Evolutionary conservation across 2,888 invertebrate genomes (phyloP).

Genomic region (Merodon equestris): DNA sequence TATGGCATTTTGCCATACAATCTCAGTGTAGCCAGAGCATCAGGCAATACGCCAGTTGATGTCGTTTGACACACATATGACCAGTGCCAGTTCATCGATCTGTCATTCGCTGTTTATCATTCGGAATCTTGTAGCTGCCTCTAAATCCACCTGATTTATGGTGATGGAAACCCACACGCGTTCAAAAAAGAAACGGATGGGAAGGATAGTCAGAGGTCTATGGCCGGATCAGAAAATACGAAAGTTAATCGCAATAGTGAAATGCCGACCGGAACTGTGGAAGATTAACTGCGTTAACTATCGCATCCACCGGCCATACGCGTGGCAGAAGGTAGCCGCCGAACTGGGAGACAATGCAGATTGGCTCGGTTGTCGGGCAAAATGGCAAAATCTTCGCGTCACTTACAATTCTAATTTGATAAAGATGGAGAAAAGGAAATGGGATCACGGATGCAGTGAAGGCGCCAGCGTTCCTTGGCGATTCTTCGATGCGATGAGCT

Average conservation of each 20-base stretch:
- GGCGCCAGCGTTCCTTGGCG: background rate
- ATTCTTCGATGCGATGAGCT: conserved; percentile 26
- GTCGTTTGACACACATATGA: too few species aligned
- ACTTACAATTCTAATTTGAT: conserved; percentile 10
- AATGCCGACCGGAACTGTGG: background rate
- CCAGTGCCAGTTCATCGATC: too few species aligned
- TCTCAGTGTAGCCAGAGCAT: too few species aligned
- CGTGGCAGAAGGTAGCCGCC: background rate
- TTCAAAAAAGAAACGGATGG: background rate
- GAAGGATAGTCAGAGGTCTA: background rate
- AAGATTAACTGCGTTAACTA: background rate
- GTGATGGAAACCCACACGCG: too few species aligned
- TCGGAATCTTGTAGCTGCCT: too few species aligned
- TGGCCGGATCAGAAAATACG: background rate
- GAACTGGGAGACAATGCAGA: background rate
- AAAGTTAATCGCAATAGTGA: background rate
- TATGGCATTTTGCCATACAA: too few species aligned
- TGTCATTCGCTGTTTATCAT: too few species aligned
- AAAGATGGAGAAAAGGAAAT: conserved; percentile 19
- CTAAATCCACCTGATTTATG: too few species aligned
- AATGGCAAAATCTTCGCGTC: background rate
- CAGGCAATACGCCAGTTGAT: too few species aligned
- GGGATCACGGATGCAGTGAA: background rate
- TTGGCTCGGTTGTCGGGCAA: background rate
- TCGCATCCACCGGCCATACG: background rate